These are phyloP conservation scores for Atta texana DNA, from an alignment of 1,140 invertebrate species.

Conservation along the genomic window DNA sequence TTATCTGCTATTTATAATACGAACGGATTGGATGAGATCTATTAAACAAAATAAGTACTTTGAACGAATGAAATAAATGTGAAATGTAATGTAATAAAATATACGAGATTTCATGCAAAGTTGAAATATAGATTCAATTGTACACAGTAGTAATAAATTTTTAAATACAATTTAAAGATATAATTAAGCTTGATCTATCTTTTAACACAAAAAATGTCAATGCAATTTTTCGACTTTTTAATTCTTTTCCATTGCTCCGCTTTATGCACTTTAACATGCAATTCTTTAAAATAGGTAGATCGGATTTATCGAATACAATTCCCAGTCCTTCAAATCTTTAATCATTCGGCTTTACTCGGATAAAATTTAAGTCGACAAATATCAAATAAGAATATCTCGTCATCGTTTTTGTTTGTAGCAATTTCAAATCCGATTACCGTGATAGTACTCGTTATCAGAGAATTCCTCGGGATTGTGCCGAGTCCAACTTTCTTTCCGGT, in stretches of 20 bases:
- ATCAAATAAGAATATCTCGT: conserved; percentile 6
- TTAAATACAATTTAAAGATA: background rate
- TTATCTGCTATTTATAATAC: conserved; percentile 18
- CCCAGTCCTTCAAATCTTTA: background rate
- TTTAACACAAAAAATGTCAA: background rate
- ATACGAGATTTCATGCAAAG: background rate
- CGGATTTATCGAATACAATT: conserved; percentile 1
- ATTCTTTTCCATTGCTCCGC: background rate
- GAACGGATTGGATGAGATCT: background rate
- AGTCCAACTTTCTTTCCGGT: conserved; percentile 32
- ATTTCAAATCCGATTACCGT: conserved; percentile 74
- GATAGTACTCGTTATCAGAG: conserved; percentile 67
- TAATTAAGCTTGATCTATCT: no score
- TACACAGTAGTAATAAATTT: background rate
- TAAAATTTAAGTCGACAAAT: conserved; percentile 14
- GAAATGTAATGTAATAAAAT: background rate
- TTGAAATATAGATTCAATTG: conserved; percentile 7
- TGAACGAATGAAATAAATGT: conserved; percentile 12
- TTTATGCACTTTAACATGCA: background rate
- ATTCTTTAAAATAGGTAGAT: background rate
- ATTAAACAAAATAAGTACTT: conserved; percentile 1
- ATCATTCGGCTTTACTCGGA: background rate
- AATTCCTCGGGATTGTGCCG: conserved; percentile 39
- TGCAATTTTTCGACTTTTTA: background rate
- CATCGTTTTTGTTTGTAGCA: conserved; percentile 76